Base-by-base conservation (phyloP, 2,888 invertebrate genomes). In the Pilophorus perplexus region DNA sequence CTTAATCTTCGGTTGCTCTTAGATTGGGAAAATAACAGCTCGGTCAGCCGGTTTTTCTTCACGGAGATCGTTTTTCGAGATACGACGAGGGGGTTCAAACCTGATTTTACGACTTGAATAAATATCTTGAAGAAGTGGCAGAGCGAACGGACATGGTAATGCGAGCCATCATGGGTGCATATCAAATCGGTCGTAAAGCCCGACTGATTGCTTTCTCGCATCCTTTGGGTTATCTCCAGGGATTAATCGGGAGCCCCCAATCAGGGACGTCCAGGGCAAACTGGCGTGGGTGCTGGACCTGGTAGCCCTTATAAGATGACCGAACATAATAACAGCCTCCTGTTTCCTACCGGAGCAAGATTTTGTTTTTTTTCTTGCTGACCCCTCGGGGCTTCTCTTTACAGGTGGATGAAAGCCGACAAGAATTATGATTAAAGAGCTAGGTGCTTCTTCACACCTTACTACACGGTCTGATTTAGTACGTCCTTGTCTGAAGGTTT, bases 221-320 rank as follows among this genome's bases (percentile, higher is more conserved):
- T 46, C 46, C 46, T 23, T 22, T 8, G 23, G 1, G 12, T 25
- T 46, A 46, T 46, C 46, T n/a, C n/a, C 10, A 14, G 25, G 46
- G 14, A 46, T 46, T 46, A 46, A 46, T 46, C 46, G 12, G 14
- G 46, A 23, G 25, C 22, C 46, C 46, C 46, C 46, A 46, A 46
- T 46, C 25, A 46, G 46, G 46, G n/a, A n/a, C n/a, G n/a, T 46
- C n/a, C 46, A 46, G 25, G 46, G 25, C 46, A 46, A 46, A 46
- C 46, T 23, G 12, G 46, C 23, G 46, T 46, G 25, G 46, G 46
- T 25, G 46, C 46, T 46, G 20, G 22, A 5, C n/a, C n/a, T n/a
- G n/a, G n/a, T n/a, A n/a, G n/a, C n/a, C n/a, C n/a, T n/a, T n/a
- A n/a, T n/a, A n/a, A 12, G 46, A 14, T 46, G 20, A 46, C 46